Percentiles rank a stretch among this genome's conserved stretches.
phyloP scores from a whole-genome alignment of 2,888 invertebrate species.

The Alcis repandata region DNA sequence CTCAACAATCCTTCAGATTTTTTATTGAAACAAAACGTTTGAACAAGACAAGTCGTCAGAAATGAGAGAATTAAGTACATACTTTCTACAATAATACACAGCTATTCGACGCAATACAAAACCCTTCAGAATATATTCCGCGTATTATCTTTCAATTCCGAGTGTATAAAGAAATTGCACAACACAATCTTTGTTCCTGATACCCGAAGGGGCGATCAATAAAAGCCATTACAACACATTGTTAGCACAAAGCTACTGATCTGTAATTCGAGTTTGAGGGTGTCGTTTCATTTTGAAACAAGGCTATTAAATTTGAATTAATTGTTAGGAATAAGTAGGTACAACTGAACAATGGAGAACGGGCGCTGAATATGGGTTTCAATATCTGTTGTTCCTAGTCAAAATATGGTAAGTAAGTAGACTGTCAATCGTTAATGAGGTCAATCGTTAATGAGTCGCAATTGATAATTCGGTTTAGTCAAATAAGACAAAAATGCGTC shows the following conservation, averaged over 20 bases:
- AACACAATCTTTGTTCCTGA: slow-evolving; percentile 21
- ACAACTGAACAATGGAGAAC: slow-evolving; percentile 24
- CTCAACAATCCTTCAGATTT: too few relatives aligned
- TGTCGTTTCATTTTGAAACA: slow-evolving; percentile 42
- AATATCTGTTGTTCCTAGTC: background rate
- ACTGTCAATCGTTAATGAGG: too few relatives aligned
- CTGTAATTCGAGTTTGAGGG: slow-evolving; percentile 24
- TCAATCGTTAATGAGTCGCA: too few relatives aligned
- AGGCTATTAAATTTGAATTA: slow-evolving; percentile 39
- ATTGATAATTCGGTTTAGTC: too few relatives aligned
- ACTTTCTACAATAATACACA: background rate
- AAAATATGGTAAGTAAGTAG: too few relatives aligned
- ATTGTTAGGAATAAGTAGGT: slow-evolving; percentile 23
- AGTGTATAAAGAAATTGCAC: slow-evolving; percentile 15
- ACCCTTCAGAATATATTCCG: background rate
- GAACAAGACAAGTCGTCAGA: too few relatives aligned
- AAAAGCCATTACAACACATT: slow-evolving; percentile 30
- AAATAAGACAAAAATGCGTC: background rate
- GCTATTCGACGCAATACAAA: background rate
- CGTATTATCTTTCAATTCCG: slow-evolving; percentile 21
- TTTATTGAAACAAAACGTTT: too few relatives aligned
- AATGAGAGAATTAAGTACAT: too few relatives aligned
- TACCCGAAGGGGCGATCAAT: slow-evolving; percentile 28
- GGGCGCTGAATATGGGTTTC: slow-evolving; percentile 17
- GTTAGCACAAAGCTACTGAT: slow-evolving; percentile 28